Conservation (phyloP, 1,140 invertebrate species). For the Plectrocnemia conspersa region DNA sequence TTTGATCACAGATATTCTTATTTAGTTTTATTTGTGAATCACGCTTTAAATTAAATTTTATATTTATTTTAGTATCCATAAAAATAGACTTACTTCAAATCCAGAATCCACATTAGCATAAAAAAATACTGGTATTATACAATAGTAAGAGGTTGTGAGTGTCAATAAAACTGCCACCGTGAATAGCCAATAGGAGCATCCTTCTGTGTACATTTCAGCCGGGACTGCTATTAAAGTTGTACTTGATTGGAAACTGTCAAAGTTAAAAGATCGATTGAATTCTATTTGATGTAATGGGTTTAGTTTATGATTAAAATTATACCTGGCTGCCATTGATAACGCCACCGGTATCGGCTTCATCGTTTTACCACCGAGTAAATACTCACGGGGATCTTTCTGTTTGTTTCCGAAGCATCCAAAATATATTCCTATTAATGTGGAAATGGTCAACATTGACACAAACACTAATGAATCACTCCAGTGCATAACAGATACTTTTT, state of each 20-base stretch:
- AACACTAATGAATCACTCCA: constrained; percentile 59
- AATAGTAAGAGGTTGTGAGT: constrained; percentile 24
- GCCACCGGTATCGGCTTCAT: constrained; percentile 33
- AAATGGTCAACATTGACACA: constrained; percentile 55
- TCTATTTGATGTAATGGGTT: too few relatives aligned
- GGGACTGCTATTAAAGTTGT: constrained; percentile 77
- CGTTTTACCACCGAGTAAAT: constrained; percentile 55
- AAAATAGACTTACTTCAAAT: constrained; percentile 72
- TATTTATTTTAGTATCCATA: constrained; percentile 55
- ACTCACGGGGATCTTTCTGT: constrained; percentile 57
- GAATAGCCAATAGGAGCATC: too few relatives aligned
- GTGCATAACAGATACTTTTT: too few relatives aligned
- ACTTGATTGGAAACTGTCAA: constrained; percentile 79
- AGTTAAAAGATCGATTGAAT: too few relatives aligned
- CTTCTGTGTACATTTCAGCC: constrained; percentile 78
- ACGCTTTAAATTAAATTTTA: too few relatives aligned
- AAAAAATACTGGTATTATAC: constrained; percentile 44
- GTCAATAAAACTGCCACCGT: too few relatives aligned
- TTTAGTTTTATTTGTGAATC: too few relatives aligned
- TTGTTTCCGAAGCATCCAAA: constrained; percentile 54
- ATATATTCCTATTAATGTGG: constrained; percentile 61
- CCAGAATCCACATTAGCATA: constrained; percentile 80
- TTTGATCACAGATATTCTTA: too few relatives aligned
- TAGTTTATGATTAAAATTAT: too few relatives aligned
- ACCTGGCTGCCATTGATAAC: constrained; percentile 30